Evolutionary conservation across 2,888 invertebrate genomes (phyloP), one percentile per base, ranked within the genome.

Genomic region (Cosmia pyralina): DNA sequence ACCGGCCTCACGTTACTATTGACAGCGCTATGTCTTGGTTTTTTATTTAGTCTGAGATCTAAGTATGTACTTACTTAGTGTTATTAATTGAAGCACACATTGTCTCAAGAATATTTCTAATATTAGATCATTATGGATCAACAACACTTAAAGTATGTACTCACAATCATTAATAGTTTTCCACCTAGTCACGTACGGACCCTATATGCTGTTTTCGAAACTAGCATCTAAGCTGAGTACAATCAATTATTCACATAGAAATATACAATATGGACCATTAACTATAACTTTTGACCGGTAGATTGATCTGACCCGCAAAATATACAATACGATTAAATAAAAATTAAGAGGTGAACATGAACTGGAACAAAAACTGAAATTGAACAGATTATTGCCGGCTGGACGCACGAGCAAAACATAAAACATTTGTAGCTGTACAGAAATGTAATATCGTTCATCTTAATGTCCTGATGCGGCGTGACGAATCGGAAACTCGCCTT

Each of bases 401-500:
- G 59, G 59, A 79, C 75, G 57, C 69, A 63, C 66, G 72, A 75
- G 72, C 58, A 82, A 76, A 77, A 80, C 79, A 69, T 70, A 64
- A 68, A 77, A 64, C 69, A 77, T 80, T 74, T 77, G 77, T 74
- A 73, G 64, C 67, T 75, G 50, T 69, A 69, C 68, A 77, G 81
- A 86, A 79, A 82, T 75, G 72, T 84, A 77, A 82, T 84, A 84
- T 82, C 83, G 79, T 83, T 77, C 84, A 85, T 84, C 83, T 73
- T 85, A 84, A 86, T 85, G 87, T 87, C 86, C 88, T 85, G 86
- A 86, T 82, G 81, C 79, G 84, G 90, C 91, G 89, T 90, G 90
- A 90, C 94, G 88, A 92, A 94, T 94, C 89, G 89, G 75, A 91
- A 92, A 92, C 90, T 90, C 86, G 84, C 79, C 81, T 85, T 91